Evolutionary conservation across 1,140 invertebrate genomes (phyloP), one percentile per base, ranked within the genome.

Genomic region (Neelides sp.): DNA sequence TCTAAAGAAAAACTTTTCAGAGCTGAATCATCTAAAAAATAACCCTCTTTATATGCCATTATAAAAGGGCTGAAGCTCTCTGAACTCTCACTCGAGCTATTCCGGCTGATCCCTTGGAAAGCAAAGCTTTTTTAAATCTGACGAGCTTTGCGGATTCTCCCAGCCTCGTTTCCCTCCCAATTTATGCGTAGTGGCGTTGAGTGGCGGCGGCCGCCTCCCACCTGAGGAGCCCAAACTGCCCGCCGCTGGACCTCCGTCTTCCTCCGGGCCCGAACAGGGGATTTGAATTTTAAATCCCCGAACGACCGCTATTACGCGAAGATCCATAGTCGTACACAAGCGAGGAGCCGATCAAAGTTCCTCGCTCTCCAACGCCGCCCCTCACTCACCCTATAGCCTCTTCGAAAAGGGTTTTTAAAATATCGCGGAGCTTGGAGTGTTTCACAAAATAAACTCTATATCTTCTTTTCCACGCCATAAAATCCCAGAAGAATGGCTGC

Each of bases 401-500:
- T 44, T 54, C 55, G 54, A 61, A 61, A 49, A 57, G 53, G 52
- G 52, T 61, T 64, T 63, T 64, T 64, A 63, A 61, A 61, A 57
- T 64, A 59, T 64, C 55, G 59, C 48, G 52, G 52, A 45, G 43
- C 55, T 62, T 55, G 39, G 57, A 61, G 61, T 63, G 62, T 64
- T 62, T 64, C 62, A 55, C 57, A 61, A 63, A 62, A 63, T 63
- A 63, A 64, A 64, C 54, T 63, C 57, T 63, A 62, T 63, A 62
- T 63, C 63, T 62, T 63, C 62, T 64, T 63, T 64, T 64, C 63
- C 63, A 61, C 58, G 55, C 59, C 63, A 64, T 64, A 64, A 63
- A 64, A 58, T 52, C 54, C 50, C 39, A 51, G 55, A 63, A 62
- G 58, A 61, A 63, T 64, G 62, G 54, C 40, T 50, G 54, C 58